Conservation (phyloP, 2,797 vertebrate genomes). For the Serranus cabrilla region DNA sequence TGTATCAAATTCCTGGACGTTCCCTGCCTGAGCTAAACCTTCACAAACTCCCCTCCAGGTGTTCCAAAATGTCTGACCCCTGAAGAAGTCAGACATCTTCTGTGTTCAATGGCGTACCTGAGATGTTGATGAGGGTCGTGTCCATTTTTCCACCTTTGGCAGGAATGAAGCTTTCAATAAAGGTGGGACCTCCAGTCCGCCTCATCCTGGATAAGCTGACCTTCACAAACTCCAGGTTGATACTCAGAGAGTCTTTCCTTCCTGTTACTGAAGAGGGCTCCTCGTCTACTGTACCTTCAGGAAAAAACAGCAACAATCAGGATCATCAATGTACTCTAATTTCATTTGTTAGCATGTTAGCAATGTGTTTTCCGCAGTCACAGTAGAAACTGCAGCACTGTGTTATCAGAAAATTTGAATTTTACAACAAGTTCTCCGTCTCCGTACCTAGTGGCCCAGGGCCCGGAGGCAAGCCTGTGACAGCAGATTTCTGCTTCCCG, state of each 20-base stretch:
- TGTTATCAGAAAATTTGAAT: conserved; percentile 10
- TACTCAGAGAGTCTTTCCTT: conserved; percentile 97
- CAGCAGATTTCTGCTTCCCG: conserved; percentile 95
- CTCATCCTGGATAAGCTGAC: conserved; percentile 97
- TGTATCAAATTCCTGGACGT: background rate
- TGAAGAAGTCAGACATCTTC: background rate
- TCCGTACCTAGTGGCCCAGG: conserved; percentile 73
- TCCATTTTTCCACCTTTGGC: conserved; percentile 95
- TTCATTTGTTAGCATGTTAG: background rate
- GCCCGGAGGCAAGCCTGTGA: conserved; percentile 92
- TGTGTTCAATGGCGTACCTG: conserved; percentile 85
- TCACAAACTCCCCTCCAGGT: background rate
- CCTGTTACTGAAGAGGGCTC: conserved; percentile 97
- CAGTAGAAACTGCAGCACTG: background rate
- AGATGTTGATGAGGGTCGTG: conserved; percentile 98
- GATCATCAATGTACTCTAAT: background rate
- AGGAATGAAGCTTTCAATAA: conserved; percentile 91
- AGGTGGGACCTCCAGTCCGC: conserved; percentile 92
- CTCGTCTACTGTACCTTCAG: conserved; percentile 93
- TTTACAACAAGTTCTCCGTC: background rate
- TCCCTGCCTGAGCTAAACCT: background rate
- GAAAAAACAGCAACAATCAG: background rate
- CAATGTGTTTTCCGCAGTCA: background rate
- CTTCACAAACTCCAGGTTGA: conserved; percentile 99
- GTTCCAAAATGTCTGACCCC: background rate